Base-by-base conservation (phyloP, 2,888 invertebrate genomes). In the Phortica magna region DNA sequence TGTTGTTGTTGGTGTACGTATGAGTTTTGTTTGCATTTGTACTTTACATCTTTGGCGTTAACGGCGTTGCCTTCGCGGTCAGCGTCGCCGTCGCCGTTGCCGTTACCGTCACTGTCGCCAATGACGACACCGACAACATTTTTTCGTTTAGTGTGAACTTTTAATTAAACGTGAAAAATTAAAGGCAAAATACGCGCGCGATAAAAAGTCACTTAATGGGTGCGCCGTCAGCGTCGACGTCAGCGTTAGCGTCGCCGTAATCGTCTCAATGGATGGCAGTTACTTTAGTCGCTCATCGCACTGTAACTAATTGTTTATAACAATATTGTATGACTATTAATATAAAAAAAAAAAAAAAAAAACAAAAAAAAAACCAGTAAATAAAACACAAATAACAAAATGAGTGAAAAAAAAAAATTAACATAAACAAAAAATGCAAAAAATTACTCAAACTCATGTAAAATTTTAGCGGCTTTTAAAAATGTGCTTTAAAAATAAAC, bases 251-350 rank as follows among this genome's bases (percentile, higher is more conserved):
- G n/a, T 59, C 59, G 17, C n/a, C n/a, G 17, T 19, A 22, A 7
- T 41, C n/a, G 17, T 42, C 31, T 12, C 3, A 39, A 65, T 65
- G 14, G 31, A 7, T 61, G 61, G 61, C 61, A 55, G 70, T 55
- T 55, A 55, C 55, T 71, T 53, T 55, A 48, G 43, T n/a, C 67
- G 22, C 19, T 9, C 64, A 31, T 1, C 14, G n/a, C 17, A 43
- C 55, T 79, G 77, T 78, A 83, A 81, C 88, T 85, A 85, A 88
- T 85, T 85, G 80, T 78, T 77, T 80, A 82, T 77, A 82, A 88
- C 80, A 87, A 85, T 81, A 88, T 73, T 78, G 10, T 61, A 17
- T 61, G n/a, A 48, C 19, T 6, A 61, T 67, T n/a, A 67, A 41
- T 67, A 41, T 67, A n/a, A 14, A n/a, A 42, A 42, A 48, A 76